Conservation (phyloP, 2,797 vertebrate genomes). For the Galaxias olidus region DNA sequence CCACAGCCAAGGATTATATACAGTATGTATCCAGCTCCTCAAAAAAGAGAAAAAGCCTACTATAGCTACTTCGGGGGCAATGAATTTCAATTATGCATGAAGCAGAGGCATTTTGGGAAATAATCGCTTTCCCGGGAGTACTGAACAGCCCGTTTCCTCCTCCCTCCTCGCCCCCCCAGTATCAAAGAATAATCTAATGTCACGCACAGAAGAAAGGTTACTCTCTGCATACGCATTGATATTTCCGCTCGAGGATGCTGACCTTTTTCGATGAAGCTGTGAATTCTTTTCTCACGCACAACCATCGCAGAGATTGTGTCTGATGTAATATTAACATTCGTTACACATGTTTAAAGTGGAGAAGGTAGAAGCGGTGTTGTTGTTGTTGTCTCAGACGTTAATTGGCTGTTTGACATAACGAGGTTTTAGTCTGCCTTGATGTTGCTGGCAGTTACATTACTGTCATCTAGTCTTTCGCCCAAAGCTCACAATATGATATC, state of each 20-base stretch:
- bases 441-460: conserved; percentile 32
- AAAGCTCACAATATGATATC: conserved; percentile 23
- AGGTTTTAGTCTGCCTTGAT: conserved; percentile 44
- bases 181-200: conserved; percentile 77
- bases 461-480: conserved; percentile 62
- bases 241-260: conserved; percentile 69
- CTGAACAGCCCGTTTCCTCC: conserved; percentile 15
- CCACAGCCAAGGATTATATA: conserved; percentile 56
- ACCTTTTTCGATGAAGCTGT: conserved; percentile 67
- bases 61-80: conserved; percentile 55
- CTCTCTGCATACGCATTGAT: conserved; percentile 72
- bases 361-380: conserved; percentile 3
- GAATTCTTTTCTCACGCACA: conserved; percentile 55
- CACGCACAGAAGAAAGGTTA: conserved; percentile 77
- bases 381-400: conserved; percentile 39
- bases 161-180: conserved; percentile 33
- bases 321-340: conserved; percentile 38
- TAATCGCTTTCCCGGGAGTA: conserved; percentile 56
- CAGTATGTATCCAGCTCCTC: conserved; percentile 35
- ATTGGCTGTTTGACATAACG: conserved; percentile 57
- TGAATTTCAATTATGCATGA: conserved; percentile 74
- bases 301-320: conserved; percentile 21
- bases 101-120: conserved; percentile 69
- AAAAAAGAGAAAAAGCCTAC: conserved; percentile 56
- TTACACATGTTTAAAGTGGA: conserved; percentile 22